A percentile compares a stretch with the other conserved stretches of the same genome.
Evolutionary conservation across 2,113 vertebrate species (phyloP).

Genomic region (Tyrannus savana): DNA sequence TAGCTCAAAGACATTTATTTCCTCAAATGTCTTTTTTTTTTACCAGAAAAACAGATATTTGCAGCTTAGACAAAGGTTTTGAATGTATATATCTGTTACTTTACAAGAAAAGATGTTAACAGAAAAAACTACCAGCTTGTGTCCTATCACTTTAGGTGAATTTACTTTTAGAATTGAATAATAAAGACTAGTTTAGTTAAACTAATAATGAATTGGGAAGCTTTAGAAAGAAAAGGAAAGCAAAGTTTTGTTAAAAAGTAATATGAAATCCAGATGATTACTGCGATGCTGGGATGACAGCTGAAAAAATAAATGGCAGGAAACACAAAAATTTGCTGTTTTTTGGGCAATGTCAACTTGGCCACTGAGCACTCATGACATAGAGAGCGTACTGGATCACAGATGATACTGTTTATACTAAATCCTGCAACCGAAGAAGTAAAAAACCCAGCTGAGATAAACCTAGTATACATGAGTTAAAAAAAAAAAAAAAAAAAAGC

Average conservation of each 20-base stretch:
- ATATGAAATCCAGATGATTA: background rate
- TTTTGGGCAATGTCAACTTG: background rate
- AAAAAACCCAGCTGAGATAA: accelerated
- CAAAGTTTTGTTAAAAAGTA: background rate
- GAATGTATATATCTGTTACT: background rate
- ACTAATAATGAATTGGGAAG: background rate
- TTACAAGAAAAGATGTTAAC: background rate
- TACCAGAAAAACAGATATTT: background rate
- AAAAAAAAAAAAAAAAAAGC: background rate
- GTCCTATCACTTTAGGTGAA: conserved; percentile 38
- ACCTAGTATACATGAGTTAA: background rate
- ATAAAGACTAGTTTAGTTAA: conserved; percentile 11
- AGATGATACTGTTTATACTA: background rate
- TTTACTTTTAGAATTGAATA: conserved; percentile 50
- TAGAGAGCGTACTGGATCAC: background rate
- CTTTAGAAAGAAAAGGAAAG: background rate
- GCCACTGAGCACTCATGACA: background rate
- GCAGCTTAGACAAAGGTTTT: conserved; percentile 37
- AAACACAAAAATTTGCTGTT: background rate
- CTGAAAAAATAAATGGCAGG: background rate
- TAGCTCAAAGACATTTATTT: conserved; percentile 9
- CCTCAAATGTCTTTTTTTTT: background rate
- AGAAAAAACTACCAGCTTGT: conserved; percentile 29
- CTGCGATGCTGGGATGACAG: background rate
- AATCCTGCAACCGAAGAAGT: background rate